Base-by-base conservation (phyloP, 2,888 invertebrate genomes). In the Archips xylosteana region DNA sequence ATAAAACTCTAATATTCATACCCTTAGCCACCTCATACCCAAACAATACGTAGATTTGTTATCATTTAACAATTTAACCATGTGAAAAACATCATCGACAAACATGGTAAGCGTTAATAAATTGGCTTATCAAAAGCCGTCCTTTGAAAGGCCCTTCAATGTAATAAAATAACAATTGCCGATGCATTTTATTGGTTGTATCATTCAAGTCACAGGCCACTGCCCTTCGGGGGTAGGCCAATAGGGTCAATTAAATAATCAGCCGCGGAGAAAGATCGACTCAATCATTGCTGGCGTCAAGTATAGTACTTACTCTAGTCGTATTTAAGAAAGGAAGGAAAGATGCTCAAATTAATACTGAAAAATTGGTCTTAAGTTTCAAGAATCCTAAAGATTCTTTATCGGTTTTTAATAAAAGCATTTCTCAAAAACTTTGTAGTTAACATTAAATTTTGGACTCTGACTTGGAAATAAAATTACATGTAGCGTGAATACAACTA, bases 231-330 rank as follows among this genome's bases (percentile, higher is more conserved):
- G 81, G 77, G 77, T 81, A 80, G 85, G 85, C 84, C 85, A 89
- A 83, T 85, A 85, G 83, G 87, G 91, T 90, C 89, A 93, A 93
- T 93, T 90, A 85, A 86, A 88, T 90, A 85, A 91, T 87, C 82
- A 85, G 77, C 79, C 78, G 47, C 63, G 57, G 63, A 49, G 68
- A 69, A 68, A 68, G 68, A 64, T 34, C 62, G 67, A 23, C 15
- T n/a, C 57, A 39, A 63, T 57, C 68, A 59, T 39, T 47, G 60
- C n/a, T 10, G 59, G 59, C 57, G 10, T 42, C 1, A 9, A 57
- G 32, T 32, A 32, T 57, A 57, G 57, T 32, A 32, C 10, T 10
- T 32, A 32, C 10, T 10, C n/a, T 49, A n/a, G 32, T 32, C 12
- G 12, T 32, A 5, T 39, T 39, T 23, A 0, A 23, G 23, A 6